A percentile compares a stretch with the other conserved stretches of the same genome.
Evolutionary conservation across 2,888 invertebrate species (phyloP).

Genomic region (Acholoe squamosa): DNA sequence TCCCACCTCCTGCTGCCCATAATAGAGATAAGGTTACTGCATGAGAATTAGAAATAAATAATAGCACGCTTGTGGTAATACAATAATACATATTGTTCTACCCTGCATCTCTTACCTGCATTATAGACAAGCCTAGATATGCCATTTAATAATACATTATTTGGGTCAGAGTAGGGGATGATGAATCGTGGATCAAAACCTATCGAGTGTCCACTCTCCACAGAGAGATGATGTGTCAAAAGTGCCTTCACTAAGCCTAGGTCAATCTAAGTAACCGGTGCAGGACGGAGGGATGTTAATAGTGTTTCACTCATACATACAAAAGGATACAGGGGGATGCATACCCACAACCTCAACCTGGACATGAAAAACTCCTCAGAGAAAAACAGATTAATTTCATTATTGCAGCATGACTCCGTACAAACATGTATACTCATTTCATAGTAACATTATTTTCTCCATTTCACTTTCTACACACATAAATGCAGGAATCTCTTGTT

Average conservation of each 20-base stretch:
- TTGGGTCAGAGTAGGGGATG: neutral
- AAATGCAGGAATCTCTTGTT: conserved; percentile 32
- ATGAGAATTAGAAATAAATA: neutral
- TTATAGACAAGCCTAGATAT: neutral
- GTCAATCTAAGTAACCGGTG: conserved; percentile 10
- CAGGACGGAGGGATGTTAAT: conserved; percentile 25
- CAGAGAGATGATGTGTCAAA: neutral
- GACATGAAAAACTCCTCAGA: neutral
- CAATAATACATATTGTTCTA: neutral
- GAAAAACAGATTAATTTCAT: neutral
- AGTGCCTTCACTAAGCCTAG: neutral
- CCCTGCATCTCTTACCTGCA: neutral
- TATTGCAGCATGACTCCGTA: neutral
- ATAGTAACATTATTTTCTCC: neutral
- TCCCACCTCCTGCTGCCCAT: conserved; percentile 43
- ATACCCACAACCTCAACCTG: neutral
- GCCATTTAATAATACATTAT: neutral
- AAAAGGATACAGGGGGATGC: neutral
- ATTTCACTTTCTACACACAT: neutral
- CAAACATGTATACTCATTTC: neutral
- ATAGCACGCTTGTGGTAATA: neutral
- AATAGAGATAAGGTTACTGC: conserved; percentile 6
- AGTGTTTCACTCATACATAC: neutral
- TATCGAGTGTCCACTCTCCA: too few relatives aligned
- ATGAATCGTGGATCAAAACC: neutral